Percentiles rank a stretch among this genome's conserved stretches.
These are phyloP conservation scores for Alitta virens DNA, from an alignment of 2,888 invertebrate species.

Conservation along the genomic window DNA sequence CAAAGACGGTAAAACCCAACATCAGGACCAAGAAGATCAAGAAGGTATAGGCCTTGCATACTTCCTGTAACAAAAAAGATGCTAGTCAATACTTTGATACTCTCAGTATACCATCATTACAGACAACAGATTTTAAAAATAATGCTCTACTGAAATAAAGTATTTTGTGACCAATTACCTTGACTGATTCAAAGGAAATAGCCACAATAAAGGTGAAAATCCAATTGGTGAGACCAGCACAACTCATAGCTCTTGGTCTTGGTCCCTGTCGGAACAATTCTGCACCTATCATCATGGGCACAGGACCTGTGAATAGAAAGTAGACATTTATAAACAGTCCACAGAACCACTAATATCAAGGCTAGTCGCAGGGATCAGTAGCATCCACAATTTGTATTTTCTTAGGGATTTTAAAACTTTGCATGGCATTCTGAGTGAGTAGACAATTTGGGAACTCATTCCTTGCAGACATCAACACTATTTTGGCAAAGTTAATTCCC, in stretches of 20 bases:
- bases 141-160: too few relatives aligned
- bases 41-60: slow-evolving; percentile 30
- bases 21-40: slow-evolving; percentile 33
- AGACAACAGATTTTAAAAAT: too few relatives aligned
- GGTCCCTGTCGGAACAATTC: slow-evolving; percentile 90
- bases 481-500: too few relatives aligned
- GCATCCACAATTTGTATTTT: too few relatives aligned
- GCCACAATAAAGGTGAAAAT: slow-evolving; percentile 99
- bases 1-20: slow-evolving; percentile 31
- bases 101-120: too few relatives aligned
- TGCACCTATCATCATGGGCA: slow-evolving; percentile 90
- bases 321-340: too few relatives aligned
- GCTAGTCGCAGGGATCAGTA: too few relatives aligned
- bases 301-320: slow-evolving; percentile 66
- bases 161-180: slow-evolving; percentile 39
- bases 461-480: too few relatives aligned
- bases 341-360: too few relatives aligned
- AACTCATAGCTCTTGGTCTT: slow-evolving; percentile 78
- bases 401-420: too few relatives aligned
- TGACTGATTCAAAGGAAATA: slow-evolving; percentile 75
- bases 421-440: too few relatives aligned
- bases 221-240: slow-evolving; percentile 89
- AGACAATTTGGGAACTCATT: too few relatives aligned
- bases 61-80: slow-evolving; percentile 21
- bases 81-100: slow-evolving; percentile 27